phyloP scores from a whole-genome alignment of 2,888 invertebrate species.

The Brachyptera putata region DNA sequence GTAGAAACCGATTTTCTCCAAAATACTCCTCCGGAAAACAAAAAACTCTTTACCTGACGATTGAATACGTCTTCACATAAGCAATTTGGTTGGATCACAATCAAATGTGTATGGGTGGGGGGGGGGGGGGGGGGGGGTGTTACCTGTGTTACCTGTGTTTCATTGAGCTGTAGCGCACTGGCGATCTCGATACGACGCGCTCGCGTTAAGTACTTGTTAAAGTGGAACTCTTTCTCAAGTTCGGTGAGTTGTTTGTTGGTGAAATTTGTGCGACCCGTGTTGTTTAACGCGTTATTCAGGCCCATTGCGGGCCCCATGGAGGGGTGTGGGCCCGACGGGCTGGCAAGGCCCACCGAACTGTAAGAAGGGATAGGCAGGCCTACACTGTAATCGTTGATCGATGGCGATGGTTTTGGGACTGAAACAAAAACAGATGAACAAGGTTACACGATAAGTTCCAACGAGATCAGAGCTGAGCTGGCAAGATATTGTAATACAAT shows the following conservation, averaged over 20 bases:
- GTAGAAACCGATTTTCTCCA: too few species aligned
- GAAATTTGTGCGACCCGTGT: constrained; percentile 95
- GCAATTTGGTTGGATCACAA: too few species aligned
- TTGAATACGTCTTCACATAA: too few species aligned
- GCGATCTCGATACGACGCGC: constrained; percentile 98
- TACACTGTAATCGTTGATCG: constrained; percentile 34
- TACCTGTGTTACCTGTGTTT: constrained; percentile 70
- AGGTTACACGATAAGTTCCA: too few species aligned
- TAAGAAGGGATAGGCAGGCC: constrained; percentile 27
- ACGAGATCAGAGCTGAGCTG: too few species aligned
- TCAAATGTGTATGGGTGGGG: too few species aligned
- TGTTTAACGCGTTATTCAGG: constrained; percentile 57
- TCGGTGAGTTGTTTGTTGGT: constrained; percentile 99
- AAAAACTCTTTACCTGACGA: too few species aligned
- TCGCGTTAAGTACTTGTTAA: constrained; percentile 96
- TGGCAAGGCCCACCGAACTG: background rate
- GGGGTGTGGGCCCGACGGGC: constrained; percentile 1
- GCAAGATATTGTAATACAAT: too few species aligned
- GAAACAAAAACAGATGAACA: constrained; percentile 26
- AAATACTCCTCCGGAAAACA: too few species aligned
- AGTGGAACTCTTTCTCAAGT: constrained; percentile 98
- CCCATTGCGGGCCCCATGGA: constrained; percentile 38
- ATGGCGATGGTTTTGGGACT: constrained; percentile 37
- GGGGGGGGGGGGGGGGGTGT: too few species aligned
- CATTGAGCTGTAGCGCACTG: constrained; percentile 90